Conservation (phyloP, 2,888 invertebrate species). For the Rhorus exstirpatorius region DNA sequence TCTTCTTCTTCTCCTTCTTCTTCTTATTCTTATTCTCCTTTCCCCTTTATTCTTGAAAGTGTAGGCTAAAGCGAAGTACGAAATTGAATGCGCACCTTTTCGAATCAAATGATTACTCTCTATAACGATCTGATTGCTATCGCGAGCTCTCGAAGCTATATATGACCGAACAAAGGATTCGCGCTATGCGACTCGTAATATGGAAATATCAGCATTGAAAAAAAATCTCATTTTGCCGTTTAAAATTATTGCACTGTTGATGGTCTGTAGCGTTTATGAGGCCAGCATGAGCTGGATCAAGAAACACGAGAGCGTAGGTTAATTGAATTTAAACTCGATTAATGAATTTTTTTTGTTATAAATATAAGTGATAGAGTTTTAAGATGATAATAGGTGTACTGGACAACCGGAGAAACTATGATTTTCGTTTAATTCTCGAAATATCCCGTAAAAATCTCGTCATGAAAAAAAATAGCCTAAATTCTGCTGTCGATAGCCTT, state of each 20-base stretch:
- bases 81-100: slow-evolving; percentile 50
- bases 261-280: neutral
- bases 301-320: no score
- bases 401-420: no score
- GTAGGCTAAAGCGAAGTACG: slow-evolving; percentile 4
- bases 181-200: neutral
- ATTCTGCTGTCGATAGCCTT: no score
- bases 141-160: slow-evolving; percentile 23
- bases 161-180: slow-evolving; percentile 10
- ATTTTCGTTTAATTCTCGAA: no score
- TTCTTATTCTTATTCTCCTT: slow-evolving; percentile 5
- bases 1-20: slow-evolving; percentile 13
- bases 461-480: no score
- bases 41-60: slow-evolving; percentile 9
- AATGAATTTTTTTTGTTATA: no score
- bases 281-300: no score
- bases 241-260: neutral
- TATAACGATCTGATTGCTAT: slow-evolving; percentile 32
- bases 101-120: slow-evolving; percentile 38
- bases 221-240: slow-evolving; percentile 1
- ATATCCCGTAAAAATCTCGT: no score
- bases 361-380: no score
- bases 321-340: no score
- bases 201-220: slow-evolving; percentile 10
- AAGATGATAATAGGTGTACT: no score